Base-by-base conservation (phyloP, 2,797 vertebrate genomes). In the Myoxocephalus aenaeus region DNA sequence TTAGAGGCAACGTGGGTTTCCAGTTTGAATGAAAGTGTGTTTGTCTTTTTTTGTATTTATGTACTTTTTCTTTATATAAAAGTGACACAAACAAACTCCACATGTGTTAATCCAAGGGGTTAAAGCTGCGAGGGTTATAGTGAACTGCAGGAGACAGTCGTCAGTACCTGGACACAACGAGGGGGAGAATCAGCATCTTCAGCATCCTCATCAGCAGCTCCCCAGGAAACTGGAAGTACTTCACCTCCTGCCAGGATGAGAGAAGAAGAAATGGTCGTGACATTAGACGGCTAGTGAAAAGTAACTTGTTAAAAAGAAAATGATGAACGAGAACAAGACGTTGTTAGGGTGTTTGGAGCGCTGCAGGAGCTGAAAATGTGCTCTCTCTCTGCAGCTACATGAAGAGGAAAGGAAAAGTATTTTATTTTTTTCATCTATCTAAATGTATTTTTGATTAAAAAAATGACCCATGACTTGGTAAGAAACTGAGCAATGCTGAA, bases 191-290 rank as follows among this genome's bases (percentile, higher is more conserved):
- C 82, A 98, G 85, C 97, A 98, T 98, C 94, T 98, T 98, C 94
- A 98, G 76, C 97, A 98, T 97, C 92, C 97, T 96, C 97, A 98
- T 99, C 71, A 98, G 86, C 64, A 98, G 94, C 87, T 98, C 97
- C n/a, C 97, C 97, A 0, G 98, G 98, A 87, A 99, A 99, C 92
- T 98, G 97, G 86, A 99, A 97, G 89, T 98, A 99, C 90, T 96
- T 98, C 69, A 98, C 97, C 92, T 99, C 97, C 97, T 98, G 90
- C 29, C 34, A 61, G 71, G 44, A 57, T 13, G 18, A 79, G 22
- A 83, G 25, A 42, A 70, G 58, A 65, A 48, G 36, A 68, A 48
- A 54, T 14, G 0, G 32, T 58, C 5, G 7, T 69, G 2, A 56
- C 0, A 76, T 70, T 57, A 27, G 7, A 58, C 3, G 32, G 44